Evolutionary conservation across 1,140 invertebrate genomes (phyloP), one percentile per base, ranked within the genome.

Genomic region (Yoshiicerus persimilis): DNA sequence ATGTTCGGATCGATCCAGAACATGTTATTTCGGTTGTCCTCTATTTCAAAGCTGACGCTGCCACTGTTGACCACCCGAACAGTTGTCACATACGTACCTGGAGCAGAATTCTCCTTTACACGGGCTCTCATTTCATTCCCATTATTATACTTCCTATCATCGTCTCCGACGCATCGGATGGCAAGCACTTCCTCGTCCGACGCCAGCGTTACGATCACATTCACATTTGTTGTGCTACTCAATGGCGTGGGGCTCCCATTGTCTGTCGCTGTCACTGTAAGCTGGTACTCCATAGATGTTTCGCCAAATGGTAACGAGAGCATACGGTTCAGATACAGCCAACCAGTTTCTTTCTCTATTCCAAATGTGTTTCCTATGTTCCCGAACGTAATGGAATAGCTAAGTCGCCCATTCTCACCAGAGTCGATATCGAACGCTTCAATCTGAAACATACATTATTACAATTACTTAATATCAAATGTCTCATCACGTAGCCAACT

Each of bases 201-300:
- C n/a, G 89, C 88, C 36, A 91, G 47, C 20, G 88, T 91, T 27
- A 90, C 89, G 9, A 91, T 62, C n/a, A 91, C 86, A 62, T 84
- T 91, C 34, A 91, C 87, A 85, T 86, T 89, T 27, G 90, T 90
- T 23, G 89, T 89, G n/a, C 88, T 86, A 88, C 87, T 88, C 34
- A 91, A 80, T 2, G 89, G 89, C 0, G 96, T 95, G 13, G 96
- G 96, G 0, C 96, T 96, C 0, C 97, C 97, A 91, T 97, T 95
- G 92, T 99, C 98, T 89, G 96, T 95, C 0, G 97, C 97, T 94
- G 97, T 96, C 4, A 98, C 95, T 1, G 96, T 98, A 41, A 99
- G 92, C 39, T 97, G 94, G 93, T 99, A 98, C 47, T 96, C 94
- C 30, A 95, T 94, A 8, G 96, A 95, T 25, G 95, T 95, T 92